Base-by-base conservation (phyloP, 2,797 vertebrate genomes). In the Botia kubotai region DNA sequence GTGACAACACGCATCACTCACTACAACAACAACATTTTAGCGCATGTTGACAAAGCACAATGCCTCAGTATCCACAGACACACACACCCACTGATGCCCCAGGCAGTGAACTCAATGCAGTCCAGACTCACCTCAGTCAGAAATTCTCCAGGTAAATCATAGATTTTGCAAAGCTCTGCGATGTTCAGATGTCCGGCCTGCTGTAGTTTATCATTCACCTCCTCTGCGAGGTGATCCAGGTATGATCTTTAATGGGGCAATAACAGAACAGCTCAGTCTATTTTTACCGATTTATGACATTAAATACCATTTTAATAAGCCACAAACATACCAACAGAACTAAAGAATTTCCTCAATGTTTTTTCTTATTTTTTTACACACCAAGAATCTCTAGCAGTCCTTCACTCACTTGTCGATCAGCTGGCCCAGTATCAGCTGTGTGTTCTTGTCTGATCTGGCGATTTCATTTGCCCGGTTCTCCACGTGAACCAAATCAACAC, bases 141-240 rank as follows among this genome's bases (percentile, higher is more conserved):
- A 89, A 99, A 98, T 81, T 97, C 97, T 89, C 96, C 96, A 0
- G 98, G 98, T 50, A 99, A 95, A 88, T 98, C 96, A 0, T 97
- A 97, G 0, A 83, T 86, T 87, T 99, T 99, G 91, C 97, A 98
- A 1, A 99, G 93, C n/a, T 99, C 97, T 0, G 97, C 94, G 57
- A 98, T 91, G 53, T 93, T 97, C 87, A 99, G 94, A 85, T 97
- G 91, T 29, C 98, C 98, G 16, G 95, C 95, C 90, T 97, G 96
- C 88, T 98, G 98, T 36, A 99, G 92, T 88, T 97, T 98, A 90
- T 99, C 97, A 82, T 99, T 99, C 87, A 98, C 92, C 83, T 99
- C 97, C 90, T 99, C 98, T 13, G 97, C 96, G 87, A 99, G 84
- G 3, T 90, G 95, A 89, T 98, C 93, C 90, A 99, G 90, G 86